Base-by-base conservation (phyloP, 37 sponge, comb jelly and placozoan species). In the Cladorhizidae sp. region DNA sequence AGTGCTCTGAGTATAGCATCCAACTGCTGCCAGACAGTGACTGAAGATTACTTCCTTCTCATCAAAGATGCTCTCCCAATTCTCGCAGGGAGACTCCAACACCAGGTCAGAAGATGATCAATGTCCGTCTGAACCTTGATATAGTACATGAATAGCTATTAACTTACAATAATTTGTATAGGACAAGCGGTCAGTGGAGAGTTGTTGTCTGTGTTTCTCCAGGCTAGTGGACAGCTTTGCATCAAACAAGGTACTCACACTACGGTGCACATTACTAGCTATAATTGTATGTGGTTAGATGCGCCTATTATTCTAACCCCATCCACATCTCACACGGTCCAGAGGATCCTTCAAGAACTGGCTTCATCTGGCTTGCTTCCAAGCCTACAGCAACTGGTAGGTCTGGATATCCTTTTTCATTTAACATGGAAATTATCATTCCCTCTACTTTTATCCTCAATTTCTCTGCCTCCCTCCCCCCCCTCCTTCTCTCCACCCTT, bases 131-230 rank as follows among this genome's bases (percentile, higher is more conserved):
- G n/a, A n/a, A n/a, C n/a, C n/a, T n/a, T n/a, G n/a, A n/a, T n/a
- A n/a, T n/a, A n/a, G n/a, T n/a, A n/a, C n/a, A n/a, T n/a, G n/a
- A n/a, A n/a, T n/a, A n/a, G n/a, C n/a, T n/a, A n/a, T n/a, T n/a
- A n/a, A n/a, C n/a, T n/a, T n/a, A n/a, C n/a, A n/a, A n/a, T n/a
- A n/a, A n/a, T n/a, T n/a, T 40, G 22, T 84, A 29, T 72, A 97
- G 94, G 98, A 97, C 70, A 92, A 95, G 86, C 87, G 85, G 52
- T 92, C 90, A 42, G 88, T 97, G 78, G 98, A 97, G 72, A 85
- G 85, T 52, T 89, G 87, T 57, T 94, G 95, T 78, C 73, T 87
- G 40, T 89, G 86, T 40, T 97, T 97, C 72, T 90, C 95, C 36
- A 59, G 95, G 12, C 77, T 97, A 15, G 76, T 87, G 1, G 95